Evolutionary conservation across 2,797 vertebrate genomes (phyloP).

Genomic region (Pseudochirops corinnae): DNA sequence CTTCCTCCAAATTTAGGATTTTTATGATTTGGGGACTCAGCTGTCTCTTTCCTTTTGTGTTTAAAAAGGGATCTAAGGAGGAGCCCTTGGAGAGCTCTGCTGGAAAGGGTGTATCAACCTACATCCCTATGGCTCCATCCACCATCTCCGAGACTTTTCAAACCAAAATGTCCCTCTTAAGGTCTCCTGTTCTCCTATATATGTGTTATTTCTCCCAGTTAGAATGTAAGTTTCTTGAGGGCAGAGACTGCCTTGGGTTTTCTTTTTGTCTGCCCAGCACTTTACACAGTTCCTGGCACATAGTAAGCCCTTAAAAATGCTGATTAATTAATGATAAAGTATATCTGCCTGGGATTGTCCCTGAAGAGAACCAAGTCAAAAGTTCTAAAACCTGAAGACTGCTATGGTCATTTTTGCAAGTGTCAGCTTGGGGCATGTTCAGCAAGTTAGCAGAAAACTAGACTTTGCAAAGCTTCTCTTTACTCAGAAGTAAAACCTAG

Average conservation of each 20-base stretch:
- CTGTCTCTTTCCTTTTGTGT: not conserved
- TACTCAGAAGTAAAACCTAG: not conserved
- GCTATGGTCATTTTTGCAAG: not conserved
- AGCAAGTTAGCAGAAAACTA: slow-evolving; percentile 24
- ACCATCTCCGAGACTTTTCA: not conserved
- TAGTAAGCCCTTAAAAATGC: not conserved
- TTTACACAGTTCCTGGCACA: not conserved
- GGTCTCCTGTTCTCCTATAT: not conserved
- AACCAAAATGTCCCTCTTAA: not conserved
- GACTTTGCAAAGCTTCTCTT: not conserved
- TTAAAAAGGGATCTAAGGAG: not conserved
- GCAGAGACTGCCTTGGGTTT: not conserved
- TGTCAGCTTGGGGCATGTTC: not conserved
- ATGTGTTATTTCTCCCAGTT: not conserved
- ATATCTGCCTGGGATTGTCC: not conserved
- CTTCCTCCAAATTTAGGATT: not conserved
- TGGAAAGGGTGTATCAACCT: not conserved
- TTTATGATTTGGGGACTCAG: not conserved
- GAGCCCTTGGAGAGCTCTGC: not conserved
- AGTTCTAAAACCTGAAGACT: not conserved
- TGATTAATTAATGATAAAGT: not conserved
- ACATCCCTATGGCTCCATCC: not conserved
- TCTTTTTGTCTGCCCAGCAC: not conserved
- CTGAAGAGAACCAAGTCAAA: not conserved
- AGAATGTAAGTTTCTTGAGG: not conserved